A percentile compares a stretch with the other conserved stretches of the same genome.
Evolutionary conservation across 2,797 vertebrate species (phyloP).

Genomic region (Champsocephalus esox): DNA sequence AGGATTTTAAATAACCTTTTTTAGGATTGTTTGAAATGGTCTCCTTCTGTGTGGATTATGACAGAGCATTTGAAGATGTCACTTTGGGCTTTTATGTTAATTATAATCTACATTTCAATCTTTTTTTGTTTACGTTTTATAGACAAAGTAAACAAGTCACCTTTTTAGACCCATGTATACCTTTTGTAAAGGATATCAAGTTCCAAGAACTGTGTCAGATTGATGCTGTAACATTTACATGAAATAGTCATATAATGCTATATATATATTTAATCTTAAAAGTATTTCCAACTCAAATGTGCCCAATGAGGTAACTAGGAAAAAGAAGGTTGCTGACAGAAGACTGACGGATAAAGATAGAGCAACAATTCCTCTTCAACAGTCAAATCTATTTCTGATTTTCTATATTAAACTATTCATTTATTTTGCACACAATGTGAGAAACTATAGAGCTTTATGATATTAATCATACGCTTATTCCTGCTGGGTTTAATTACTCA

Average conservation of each 20-base stretch:
- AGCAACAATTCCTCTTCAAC: neutral
- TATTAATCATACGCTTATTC: constrained; percentile 5
- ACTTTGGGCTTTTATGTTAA: neutral
- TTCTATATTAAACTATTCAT: neutral
- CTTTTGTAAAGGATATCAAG: neutral
- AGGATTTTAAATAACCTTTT: too few species aligned
- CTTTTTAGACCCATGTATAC: neutral
- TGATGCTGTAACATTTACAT: neutral
- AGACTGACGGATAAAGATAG: too few species aligned
- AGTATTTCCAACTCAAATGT: too few species aligned
- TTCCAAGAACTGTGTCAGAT: neutral
- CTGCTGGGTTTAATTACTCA: constrained; percentile 5
- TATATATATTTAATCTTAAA: neutral
- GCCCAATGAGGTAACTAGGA: too few species aligned
- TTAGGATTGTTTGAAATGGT: too few species aligned
- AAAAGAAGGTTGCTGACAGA: too few species aligned
- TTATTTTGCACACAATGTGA: neutral
- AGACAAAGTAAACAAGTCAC: neutral
- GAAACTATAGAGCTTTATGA: neutral
- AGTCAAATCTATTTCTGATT: neutral
- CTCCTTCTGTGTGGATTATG: too few species aligned
- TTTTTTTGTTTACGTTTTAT: neutral
- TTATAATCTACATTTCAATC: neutral
- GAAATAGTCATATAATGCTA: neutral
- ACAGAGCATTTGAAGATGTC: too few species aligned